A percentile compares a stretch with the other conserved stretches of the same genome.
Conservation (phyloP, 2,888 invertebrate species). For the Drosophila lutescens region DNA sequence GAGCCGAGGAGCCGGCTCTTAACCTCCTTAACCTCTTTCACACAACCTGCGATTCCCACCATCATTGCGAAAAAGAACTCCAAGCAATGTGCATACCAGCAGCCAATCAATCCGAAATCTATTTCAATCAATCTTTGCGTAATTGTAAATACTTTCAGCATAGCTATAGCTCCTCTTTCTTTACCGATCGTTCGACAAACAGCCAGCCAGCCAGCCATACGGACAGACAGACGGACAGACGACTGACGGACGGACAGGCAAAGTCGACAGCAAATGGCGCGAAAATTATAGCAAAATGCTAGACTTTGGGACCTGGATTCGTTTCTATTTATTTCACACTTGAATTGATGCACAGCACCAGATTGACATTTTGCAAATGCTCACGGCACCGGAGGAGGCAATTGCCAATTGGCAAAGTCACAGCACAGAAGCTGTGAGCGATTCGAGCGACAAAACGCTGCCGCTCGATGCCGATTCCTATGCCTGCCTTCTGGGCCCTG, state of each 20-base stretch:
- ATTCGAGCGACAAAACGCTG: constrained; percentile 25
- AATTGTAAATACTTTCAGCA: constrained; percentile 83
- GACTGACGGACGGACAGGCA: constrained; percentile 10
- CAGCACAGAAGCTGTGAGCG: constrained; percentile 50
- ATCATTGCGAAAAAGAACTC: constrained; percentile 8
- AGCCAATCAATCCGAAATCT: constrained; percentile 82
- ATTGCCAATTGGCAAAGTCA: constrained; percentile 50
- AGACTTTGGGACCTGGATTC: constrained; percentile 72
- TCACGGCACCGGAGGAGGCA: constrained; percentile 51
- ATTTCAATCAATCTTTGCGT: constrained; percentile 83
- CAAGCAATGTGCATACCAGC: constrained; percentile 37
- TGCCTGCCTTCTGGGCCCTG: constrained; percentile 35
- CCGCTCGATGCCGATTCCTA: background rate
- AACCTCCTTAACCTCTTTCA: constrained; percentile 35
- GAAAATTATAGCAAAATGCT: constrained; percentile 79
- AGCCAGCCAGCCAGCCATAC: background rate
- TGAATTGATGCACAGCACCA: constrained; percentile 78
- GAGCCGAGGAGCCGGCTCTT: constrained; percentile 18
- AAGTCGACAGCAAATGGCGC: constrained; percentile 73
- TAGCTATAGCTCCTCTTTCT: constrained; percentile 62
- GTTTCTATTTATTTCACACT: constrained; percentile 81
- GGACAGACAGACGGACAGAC: constrained; percentile 1
- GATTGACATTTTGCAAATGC: constrained; percentile 83
- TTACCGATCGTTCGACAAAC: constrained; percentile 18
- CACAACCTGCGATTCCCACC: constrained; percentile 59